phyloP scores from a whole-genome alignment of 35 echinoderm and acorn worm genomes.

The Ophiothrix spiculata region DNA sequence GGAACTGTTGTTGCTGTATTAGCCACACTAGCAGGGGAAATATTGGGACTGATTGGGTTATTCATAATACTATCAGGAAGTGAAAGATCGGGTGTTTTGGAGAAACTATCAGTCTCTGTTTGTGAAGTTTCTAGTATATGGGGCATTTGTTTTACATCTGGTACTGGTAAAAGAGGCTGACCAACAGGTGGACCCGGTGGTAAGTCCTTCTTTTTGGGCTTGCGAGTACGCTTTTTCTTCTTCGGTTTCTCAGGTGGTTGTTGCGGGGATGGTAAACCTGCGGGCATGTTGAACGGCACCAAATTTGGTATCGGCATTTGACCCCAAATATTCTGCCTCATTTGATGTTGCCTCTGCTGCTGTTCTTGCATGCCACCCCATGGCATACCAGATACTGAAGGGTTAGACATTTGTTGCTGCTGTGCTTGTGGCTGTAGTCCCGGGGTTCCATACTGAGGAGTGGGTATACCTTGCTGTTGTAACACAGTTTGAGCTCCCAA shows the following conservation, averaged over 20 bases:
- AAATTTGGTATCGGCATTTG: slow-evolving; percentile 46
- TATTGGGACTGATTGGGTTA: slow-evolving; percentile 76
- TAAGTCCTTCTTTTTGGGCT: slow-evolving; percentile 18
- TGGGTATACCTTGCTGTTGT: neutral
- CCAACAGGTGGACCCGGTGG: slow-evolving; percentile 31
- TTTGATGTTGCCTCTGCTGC: slow-evolving; percentile 43
- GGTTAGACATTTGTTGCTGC: neutral
- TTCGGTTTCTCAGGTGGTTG: slow-evolving; percentile 35
- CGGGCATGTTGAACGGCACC: slow-evolving; percentile 17
- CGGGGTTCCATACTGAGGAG: slow-evolving; percentile 27
- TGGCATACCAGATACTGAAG: slow-evolving; percentile 1
- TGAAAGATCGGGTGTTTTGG: slow-evolving; percentile 47
- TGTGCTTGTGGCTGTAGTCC: slow-evolving; percentile 17
- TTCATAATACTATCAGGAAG: slow-evolving; percentile 48
- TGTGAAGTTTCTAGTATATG: slow-evolving; percentile 24
- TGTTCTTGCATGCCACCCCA: slow-evolving; percentile 20
- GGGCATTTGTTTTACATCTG: slow-evolving; percentile 34
- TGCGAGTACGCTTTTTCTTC: slow-evolving; percentile 48
- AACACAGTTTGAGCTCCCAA: neutral
- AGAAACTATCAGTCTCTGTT: slow-evolving; percentile 20
- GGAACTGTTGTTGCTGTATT: slow-evolving; percentile 18
- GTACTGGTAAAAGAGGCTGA: slow-evolving; percentile 33
- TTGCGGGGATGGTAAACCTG: slow-evolving; percentile 20
- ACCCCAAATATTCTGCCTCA: slow-evolving; percentile 22
- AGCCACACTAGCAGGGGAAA: slow-evolving; percentile 8